Evolutionary conservation across 2,888 invertebrate genomes (phyloP), one percentile per base, ranked within the genome.

Genomic region (Mylabris sibirica): DNA sequence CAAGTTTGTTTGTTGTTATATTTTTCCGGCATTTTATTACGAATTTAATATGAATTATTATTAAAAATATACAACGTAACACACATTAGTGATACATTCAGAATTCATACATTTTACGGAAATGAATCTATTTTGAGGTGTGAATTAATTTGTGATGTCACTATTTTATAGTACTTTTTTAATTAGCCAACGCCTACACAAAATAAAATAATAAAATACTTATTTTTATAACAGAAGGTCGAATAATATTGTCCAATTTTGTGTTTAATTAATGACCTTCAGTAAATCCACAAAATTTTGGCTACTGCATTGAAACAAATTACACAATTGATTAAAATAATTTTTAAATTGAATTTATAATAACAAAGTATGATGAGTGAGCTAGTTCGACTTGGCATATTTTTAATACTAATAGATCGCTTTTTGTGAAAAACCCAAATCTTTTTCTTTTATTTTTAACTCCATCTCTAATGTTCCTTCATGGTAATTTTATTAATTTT

Each of bases 231-330:
- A 65, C 62, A 65, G 65, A 68, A 68, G 68, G 68, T 65, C 65
- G 49, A 53, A 62, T 59, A 67, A 60, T 53, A 53, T 60, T 66
- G 63, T 63, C 65, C 65, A 66, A 66, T 60, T 66, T 35, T 60
- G n/a, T 57, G 1, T 63, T 67, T 70, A 64, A 70, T 70, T 67
- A 9, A 64, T 64, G 67, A 62, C 67, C 70, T 70, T 70, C 67
- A 64, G 38, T 65, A 61, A 60, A 69, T 59, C 59, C 17, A 60
- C 41, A 57, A 44, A 64, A 65, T 62, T 59, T 64, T 70, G 59
- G 34, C 30, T 41, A 61, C 57, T 11, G 49, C 24, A 38, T 60
- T 65, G 22, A 60, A 65, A 60, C 38, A 59, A 30, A 65, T 65
- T 65, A 44, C 5, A 3, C 3, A 24, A 38, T 59, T 17, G 64